Evolutionary conservation across 1,140 invertebrate species (phyloP).

Genomic region (Platyscapa corneri): DNA sequence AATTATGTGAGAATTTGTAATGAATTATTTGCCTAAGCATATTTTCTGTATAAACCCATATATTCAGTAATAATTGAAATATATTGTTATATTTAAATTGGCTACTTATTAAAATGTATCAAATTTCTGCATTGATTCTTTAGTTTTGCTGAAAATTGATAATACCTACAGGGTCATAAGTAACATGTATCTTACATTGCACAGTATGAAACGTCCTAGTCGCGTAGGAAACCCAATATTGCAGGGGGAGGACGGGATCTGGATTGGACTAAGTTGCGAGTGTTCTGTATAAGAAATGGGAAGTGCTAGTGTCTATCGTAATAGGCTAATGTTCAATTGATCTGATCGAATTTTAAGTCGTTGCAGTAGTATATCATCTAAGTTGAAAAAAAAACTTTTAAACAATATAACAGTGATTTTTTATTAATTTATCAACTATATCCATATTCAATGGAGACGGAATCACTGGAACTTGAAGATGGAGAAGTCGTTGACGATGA

Average conservation of each 20-base stretch:
- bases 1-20: too few species aligned
- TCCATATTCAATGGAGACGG: constrained; percentile 63
- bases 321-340: constrained; percentile 13
- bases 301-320: neutral
- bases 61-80: too few species aligned
- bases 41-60: too few species aligned
- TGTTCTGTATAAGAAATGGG: neutral
- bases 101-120: too few species aligned
- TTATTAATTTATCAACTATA: neutral
- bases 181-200: neutral
- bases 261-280: constrained; percentile 50
- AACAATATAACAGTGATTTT: neutral
- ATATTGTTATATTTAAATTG: too few species aligned
- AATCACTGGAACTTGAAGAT: constrained; percentile 68
- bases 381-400: neutral
- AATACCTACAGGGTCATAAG: neutral
- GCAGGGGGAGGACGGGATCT: neutral
- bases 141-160: neutral
- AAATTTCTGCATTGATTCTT: too few species aligned
- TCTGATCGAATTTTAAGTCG: constrained; percentile 3
- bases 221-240: neutral
- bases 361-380: neutral
- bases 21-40: too few species aligned
- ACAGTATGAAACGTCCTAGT: neutral
- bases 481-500: constrained; percentile 70